These are phyloP conservation scores for Macrosiphum euphorbiae DNA, from an alignment of 2,888 invertebrate genomes.

Conservation along the genomic window DNA sequence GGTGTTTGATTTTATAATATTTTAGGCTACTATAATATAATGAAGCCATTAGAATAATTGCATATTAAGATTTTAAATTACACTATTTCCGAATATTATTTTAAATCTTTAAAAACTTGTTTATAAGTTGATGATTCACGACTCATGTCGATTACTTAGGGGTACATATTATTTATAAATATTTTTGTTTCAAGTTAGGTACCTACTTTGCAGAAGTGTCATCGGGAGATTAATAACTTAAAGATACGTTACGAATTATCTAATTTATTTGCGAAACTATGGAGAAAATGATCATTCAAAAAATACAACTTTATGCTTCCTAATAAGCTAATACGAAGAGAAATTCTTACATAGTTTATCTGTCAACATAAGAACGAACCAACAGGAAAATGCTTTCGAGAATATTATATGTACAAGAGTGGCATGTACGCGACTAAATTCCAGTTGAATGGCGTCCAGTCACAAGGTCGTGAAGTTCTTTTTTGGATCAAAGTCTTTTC, in stretches of 20 bases:
- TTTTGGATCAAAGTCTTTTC: conserved; percentile 50
- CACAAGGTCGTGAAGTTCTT: neutral
- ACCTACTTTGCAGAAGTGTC: neutral
- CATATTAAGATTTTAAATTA: no score
- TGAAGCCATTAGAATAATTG: no score
- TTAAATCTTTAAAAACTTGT: neutral
- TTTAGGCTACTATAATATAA: no score
- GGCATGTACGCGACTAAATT: conserved; percentile 4
- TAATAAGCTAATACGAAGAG: neutral
- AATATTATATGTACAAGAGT: neutral
- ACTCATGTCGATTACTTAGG: no score
- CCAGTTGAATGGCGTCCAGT: conserved; percentile 35
- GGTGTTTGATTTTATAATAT: no score
- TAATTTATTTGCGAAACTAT: neutral
- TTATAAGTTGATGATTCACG: neutral
- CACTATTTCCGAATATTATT: neutral
- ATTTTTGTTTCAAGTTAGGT: neutral
- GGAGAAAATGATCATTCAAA: no score
- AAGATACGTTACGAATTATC: neutral
- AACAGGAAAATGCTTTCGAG: neutral
- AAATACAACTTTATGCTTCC: neutral
- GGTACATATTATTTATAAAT: neutral
- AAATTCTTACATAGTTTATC: conserved; percentile 35
- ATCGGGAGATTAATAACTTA: neutral
- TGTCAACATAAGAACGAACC: neutral